Conservation (phyloP, 2,113 vertebrate species). For the Calypte anna region DNA sequence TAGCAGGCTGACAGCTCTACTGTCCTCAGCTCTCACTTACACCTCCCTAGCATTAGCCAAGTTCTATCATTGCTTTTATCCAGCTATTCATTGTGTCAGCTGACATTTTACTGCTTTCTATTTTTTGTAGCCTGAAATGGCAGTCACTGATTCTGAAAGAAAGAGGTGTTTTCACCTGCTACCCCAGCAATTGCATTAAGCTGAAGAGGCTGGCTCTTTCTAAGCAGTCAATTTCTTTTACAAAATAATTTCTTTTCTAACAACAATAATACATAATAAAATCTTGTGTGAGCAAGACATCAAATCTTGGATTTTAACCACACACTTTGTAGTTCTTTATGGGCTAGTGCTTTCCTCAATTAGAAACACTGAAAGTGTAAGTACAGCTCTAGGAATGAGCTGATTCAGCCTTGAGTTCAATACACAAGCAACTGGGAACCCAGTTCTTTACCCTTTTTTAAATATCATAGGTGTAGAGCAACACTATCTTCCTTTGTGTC, state of each 20-base stretch:
- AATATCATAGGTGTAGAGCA: background rate
- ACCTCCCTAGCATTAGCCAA: slow-evolving; percentile 47
- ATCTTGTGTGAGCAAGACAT: background rate
- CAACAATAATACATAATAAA: background rate
- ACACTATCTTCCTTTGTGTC: background rate
- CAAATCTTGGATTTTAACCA: background rate
- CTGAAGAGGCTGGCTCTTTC: background rate
- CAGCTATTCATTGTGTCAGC: slow-evolving; percentile 68
- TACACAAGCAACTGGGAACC: background rate
- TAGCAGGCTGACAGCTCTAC: slow-evolving; percentile 33
- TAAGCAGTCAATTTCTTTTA: background rate
- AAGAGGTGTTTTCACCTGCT: slow-evolving; percentile 65
- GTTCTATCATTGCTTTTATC: slow-evolving; percentile 54
- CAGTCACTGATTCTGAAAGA: slow-evolving; percentile 48
- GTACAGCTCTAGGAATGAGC: background rate
- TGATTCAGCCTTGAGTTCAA: background rate
- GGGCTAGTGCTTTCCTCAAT: background rate
- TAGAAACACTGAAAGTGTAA: background rate
- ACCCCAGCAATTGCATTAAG: background rate
- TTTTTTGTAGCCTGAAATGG: slow-evolving; percentile 66
- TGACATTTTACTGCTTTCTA: slow-evolving; percentile 72
- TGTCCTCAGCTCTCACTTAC: slow-evolving; percentile 56
- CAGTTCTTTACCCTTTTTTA: background rate
- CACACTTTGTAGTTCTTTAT: background rate
- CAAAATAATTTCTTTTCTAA: background rate